Percentiles rank a stretch among this genome's conserved stretches.
phyloP scores from a whole-genome alignment of 2,797 vertebrate genomes.

The Sorex maritimensis region DNA sequence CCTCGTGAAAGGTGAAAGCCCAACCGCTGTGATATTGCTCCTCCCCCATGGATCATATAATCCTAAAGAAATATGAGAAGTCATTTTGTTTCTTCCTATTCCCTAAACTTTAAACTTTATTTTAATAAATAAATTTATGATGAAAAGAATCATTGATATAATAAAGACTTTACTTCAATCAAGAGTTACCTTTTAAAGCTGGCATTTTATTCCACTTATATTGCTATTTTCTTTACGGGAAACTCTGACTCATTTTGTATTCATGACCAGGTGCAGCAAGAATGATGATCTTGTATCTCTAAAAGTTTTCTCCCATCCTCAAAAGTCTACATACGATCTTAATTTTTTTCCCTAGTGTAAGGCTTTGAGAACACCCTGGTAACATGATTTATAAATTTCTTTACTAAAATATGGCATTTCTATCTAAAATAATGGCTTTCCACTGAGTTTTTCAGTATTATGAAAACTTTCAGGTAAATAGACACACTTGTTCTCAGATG shows the following conservation, averaged over 20 bases:
- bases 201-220: not conserved
- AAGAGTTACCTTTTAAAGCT: not conserved
- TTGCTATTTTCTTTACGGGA: not conserved
- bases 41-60: not conserved
- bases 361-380: not conserved
- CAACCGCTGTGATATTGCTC: too few relatives aligned
- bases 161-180: not conserved
- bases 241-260: constrained; percentile 46
- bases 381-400: not conserved
- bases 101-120: not conserved
- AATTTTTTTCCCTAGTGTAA: not conserved
- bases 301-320: not conserved
- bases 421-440: not conserved
- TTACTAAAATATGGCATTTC: constrained; percentile 33
- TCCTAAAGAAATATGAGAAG: not conserved
- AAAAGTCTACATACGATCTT: not conserved
- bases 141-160: not conserved
- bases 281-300: not conserved
- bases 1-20: too few relatives aligned
- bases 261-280: not conserved
- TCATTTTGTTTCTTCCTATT: not conserved
- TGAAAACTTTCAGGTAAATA: not conserved
- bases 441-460: not conserved
- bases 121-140: not conserved
- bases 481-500: not conserved